Conservation (phyloP, 1,140 invertebrate genomes). For the Eurosta solidaginis region DNA sequence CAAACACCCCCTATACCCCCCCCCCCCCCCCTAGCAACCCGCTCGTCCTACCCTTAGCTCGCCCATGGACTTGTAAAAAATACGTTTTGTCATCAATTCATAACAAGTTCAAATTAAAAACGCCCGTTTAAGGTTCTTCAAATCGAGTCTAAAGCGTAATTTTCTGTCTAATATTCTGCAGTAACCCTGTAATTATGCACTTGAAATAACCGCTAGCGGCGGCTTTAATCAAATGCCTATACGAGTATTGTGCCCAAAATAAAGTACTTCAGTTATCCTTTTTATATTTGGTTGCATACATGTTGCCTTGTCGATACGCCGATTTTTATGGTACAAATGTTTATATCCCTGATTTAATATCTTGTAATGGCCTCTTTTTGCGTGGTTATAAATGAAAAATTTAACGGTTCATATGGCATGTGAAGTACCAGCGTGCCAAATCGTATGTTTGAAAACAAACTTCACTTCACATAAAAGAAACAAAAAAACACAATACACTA, state of each 20-base stretch:
- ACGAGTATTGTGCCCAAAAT: constrained; percentile 4
- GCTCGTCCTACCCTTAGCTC: too few species aligned
- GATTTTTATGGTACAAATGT: not conserved
- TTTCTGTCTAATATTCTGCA: too few species aligned
- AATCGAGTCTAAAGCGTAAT: too few species aligned
- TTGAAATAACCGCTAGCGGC: too few species aligned
- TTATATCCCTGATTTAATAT: not conserved
- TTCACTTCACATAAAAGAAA: not conserved
- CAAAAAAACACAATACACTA: not conserved
- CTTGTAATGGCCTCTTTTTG: constrained; percentile 16
- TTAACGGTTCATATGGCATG: constrained; percentile 23
- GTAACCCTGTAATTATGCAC: too few species aligned
- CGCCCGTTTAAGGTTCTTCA: too few species aligned
- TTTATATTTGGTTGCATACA: not conserved
- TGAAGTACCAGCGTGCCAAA: constrained; percentile 19
- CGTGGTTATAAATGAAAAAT: not conserved
- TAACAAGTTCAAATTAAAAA: too few species aligned
- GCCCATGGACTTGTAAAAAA: too few species aligned
- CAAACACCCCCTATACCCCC: too few species aligned
- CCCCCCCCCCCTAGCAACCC: too few species aligned
- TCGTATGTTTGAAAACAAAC: constrained; percentile 20
- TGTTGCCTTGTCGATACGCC: not conserved
- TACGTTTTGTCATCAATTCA: too few species aligned
- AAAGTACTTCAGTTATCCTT: not conserved
- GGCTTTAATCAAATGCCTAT: too few species aligned